Evolutionary conservation across 2,888 invertebrate species (phyloP).

Genomic region (Agrilus mali): DNA sequence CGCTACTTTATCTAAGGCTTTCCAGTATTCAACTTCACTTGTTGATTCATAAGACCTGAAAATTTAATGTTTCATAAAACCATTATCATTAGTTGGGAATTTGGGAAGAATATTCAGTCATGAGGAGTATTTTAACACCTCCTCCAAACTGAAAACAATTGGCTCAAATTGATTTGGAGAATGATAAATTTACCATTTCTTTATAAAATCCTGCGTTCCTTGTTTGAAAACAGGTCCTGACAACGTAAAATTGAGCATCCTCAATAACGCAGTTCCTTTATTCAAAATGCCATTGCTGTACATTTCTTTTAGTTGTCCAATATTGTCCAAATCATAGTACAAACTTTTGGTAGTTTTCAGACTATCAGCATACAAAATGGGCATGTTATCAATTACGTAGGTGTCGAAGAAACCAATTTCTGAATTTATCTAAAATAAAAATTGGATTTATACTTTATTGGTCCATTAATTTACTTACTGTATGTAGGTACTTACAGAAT

Average conservation of each 20-base stretch:
- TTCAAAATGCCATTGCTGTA: constrained; percentile 36
- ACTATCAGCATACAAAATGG: constrained; percentile 40
- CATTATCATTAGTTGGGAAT: no score
- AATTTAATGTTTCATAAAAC: neutral
- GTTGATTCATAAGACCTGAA: constrained; percentile 46
- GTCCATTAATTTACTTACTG: no score
- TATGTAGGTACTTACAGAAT: constrained; percentile 32
- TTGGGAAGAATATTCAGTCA: no score
- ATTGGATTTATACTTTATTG: no score
- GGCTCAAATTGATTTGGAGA: neutral
- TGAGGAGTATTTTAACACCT: neutral
- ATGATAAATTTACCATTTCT: constrained; percentile 36
- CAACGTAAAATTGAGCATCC: constrained; percentile 47
- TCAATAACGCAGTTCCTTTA: constrained; percentile 41
- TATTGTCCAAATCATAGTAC: constrained; percentile 38
- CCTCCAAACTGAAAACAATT: neutral
- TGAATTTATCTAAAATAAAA: no score
- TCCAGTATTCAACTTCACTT: constrained; percentile 55
- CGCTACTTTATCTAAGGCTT: constrained; percentile 36
- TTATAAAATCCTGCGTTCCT: constrained; percentile 41
- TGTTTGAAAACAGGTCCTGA: constrained; percentile 39
- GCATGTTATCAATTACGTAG: constrained; percentile 8
- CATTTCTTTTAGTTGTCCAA: constrained; percentile 44
- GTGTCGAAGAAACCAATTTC: no score
- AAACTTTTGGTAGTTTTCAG: constrained; percentile 44